Conservation (phyloP, 2,113 vertebrate genomes). For the Atlantisia rogersi region DNA sequence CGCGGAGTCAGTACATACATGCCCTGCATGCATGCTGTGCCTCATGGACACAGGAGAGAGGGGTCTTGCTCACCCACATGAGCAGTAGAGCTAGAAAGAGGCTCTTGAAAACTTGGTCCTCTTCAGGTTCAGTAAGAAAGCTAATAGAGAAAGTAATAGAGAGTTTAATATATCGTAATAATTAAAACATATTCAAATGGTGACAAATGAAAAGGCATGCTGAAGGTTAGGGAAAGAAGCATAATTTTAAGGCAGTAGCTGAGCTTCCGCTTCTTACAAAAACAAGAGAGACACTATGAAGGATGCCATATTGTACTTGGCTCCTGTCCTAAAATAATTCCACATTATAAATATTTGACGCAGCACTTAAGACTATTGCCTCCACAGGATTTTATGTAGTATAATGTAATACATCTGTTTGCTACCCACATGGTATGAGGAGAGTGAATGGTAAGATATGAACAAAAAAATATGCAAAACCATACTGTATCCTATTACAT, state of each 20-base stretch:
- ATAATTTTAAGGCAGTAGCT: slow-evolving; percentile 39
- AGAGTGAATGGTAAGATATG: background rate
- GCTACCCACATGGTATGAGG: slow-evolving; percentile 31
- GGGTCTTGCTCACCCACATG: background rate
- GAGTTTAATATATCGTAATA: background rate
- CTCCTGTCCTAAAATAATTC: slow-evolving; percentile 56
- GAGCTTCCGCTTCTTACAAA: slow-evolving; percentile 12
- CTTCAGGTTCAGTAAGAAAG: background rate
- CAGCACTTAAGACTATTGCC: slow-evolving; percentile 61
- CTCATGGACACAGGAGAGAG: fast-evolving
- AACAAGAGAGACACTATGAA: slow-evolving; percentile 44
- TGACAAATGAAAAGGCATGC: background rate
- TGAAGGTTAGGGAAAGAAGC: slow-evolving; percentile 3
- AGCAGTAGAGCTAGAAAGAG: background rate
- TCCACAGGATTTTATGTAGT: slow-evolving; percentile 54
- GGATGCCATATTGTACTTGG: slow-evolving; percentile 59
- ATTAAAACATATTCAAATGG: background rate
- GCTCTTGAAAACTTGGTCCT: background rate
- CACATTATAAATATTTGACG: slow-evolving; percentile 67
- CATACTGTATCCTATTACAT: background rate
- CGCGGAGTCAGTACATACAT: fast-evolving
- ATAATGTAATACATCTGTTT: slow-evolving; percentile 66
- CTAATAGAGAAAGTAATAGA: background rate
- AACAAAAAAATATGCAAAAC: slow-evolving; percentile 2
- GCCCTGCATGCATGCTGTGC: fast-evolving